Percentiles rank a stretch among this genome's conserved stretches.
These are phyloP conservation scores for Melipona quadrifasciata DNA, from an alignment of 1,140 invertebrate species.

Conservation along the genomic window DNA sequence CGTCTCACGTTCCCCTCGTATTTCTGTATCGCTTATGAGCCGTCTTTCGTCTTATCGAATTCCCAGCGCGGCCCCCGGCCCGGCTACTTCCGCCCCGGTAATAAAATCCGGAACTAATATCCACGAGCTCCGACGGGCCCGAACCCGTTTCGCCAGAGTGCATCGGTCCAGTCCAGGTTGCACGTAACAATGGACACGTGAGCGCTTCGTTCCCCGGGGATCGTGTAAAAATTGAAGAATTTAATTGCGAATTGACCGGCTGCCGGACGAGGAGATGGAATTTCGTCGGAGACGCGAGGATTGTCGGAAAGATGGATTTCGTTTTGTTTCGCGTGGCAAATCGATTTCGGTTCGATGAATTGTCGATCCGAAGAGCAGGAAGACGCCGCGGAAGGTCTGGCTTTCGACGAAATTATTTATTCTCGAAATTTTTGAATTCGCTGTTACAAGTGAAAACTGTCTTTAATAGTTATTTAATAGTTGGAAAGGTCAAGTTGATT, in stretches of 20 bases:
- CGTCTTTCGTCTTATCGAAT: constrained; percentile 62
- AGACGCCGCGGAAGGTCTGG: no score
- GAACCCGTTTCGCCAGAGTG: not conserved
- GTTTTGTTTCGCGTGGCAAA: no score
- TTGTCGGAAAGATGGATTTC: not conserved
- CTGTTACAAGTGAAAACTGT: no score
- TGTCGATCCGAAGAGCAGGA: no score
- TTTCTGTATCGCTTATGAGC: constrained; percentile 54
- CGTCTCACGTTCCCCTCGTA: constrained; percentile 57
- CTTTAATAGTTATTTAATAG: no score
- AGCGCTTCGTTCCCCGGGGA: no score
- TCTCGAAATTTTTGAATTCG: no score
- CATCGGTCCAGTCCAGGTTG: not conserved
- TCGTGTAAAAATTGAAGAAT: not conserved
- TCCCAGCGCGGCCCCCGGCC: not conserved
- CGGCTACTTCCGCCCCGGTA: constrained; percentile 3
- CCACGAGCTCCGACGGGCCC: not conserved
- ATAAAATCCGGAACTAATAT: constrained; percentile 61
- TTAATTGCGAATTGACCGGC: not conserved
- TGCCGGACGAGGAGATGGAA: not conserved
- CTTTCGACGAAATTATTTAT: no score
- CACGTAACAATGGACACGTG: not conserved
- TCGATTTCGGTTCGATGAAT: no score
- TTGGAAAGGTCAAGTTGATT: no score
- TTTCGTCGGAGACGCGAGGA: not conserved